phyloP scores from a whole-genome alignment of 2,113 vertebrate genomes.

The Hippoglossus stenolepis region DNA sequence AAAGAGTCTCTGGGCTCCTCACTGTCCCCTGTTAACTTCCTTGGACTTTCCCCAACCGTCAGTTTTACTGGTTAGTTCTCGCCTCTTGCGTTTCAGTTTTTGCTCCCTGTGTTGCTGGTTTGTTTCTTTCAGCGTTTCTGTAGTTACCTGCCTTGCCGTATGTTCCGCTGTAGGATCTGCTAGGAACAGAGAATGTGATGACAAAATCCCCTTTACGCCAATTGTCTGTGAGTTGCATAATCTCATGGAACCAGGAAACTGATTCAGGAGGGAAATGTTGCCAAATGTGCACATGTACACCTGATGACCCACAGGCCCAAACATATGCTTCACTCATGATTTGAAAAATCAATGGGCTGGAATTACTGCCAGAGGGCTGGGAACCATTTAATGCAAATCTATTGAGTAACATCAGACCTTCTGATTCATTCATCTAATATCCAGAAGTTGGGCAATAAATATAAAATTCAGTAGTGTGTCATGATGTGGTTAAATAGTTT shows the following conservation, averaged over 20 bases:
- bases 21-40: no score
- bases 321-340: constrained; percentile 18
- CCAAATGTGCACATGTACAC: not conserved
- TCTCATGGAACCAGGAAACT: not conserved
- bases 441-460: not conserved
- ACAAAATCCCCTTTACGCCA: not conserved
- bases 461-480: no score
- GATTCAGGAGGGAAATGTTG: not conserved
- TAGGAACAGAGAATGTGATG: no score
- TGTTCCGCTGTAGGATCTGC: no score
- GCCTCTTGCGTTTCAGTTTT: no score
- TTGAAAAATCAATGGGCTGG: not conserved
- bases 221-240: not conserved
- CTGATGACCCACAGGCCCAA: not conserved
- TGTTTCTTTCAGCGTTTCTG: no score
- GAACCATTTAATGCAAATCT: not conserved
- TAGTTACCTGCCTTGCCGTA: no score
- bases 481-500: no score
- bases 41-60: no score
- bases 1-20: no score
- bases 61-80: no score
- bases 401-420: not conserved
- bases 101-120: no score
- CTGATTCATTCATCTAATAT: not conserved
- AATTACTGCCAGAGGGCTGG: not conserved